These are phyloP conservation scores for Paramormyrops kingsleyae DNA, from an alignment of 2,113 vertebrate genomes.

Conservation along the genomic window DNA sequence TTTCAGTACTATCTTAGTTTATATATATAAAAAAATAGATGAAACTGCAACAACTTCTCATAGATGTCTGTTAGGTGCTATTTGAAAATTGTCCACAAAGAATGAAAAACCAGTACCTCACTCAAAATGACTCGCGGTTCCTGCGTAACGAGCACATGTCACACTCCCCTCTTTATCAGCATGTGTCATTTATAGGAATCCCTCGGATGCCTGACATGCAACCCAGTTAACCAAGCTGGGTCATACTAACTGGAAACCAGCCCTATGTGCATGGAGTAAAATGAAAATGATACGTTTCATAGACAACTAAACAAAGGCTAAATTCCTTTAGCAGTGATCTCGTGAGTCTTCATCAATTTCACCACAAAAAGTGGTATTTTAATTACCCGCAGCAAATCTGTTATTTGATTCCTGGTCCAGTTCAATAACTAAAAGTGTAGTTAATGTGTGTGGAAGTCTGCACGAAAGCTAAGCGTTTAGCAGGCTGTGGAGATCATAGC, in stretches of 20 bases:
- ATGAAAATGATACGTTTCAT: neutral
- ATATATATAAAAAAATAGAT: neutral
- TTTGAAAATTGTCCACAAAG: neutral
- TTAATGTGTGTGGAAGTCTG: neutral
- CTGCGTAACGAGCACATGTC: neutral
- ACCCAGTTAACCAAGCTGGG: neutral
- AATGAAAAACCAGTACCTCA: neutral
- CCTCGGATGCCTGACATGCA: neutral
- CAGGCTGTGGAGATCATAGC: neutral
- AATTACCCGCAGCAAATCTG: neutral
- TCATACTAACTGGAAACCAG: neutral
- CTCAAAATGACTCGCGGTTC: neutral
- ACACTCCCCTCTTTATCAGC: neutral
- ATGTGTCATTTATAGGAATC: neutral
- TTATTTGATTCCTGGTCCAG: neutral
- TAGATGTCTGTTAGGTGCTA: neutral
- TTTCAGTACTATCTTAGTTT: neutral
- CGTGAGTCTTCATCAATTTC: neutral
- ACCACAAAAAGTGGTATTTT: neutral
- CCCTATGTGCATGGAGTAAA: neutral
- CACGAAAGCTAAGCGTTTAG: neutral
- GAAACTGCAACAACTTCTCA: neutral
- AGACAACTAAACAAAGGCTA: neutral
- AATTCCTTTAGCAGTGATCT: neutral
- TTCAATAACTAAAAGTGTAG: neutral